Percentiles rank a stretch among this genome's conserved stretches.
These are phyloP conservation scores for Heptranchias perlo DNA, from an alignment of 2,113 vertebrate genomes.

Conservation along the genomic window DNA sequence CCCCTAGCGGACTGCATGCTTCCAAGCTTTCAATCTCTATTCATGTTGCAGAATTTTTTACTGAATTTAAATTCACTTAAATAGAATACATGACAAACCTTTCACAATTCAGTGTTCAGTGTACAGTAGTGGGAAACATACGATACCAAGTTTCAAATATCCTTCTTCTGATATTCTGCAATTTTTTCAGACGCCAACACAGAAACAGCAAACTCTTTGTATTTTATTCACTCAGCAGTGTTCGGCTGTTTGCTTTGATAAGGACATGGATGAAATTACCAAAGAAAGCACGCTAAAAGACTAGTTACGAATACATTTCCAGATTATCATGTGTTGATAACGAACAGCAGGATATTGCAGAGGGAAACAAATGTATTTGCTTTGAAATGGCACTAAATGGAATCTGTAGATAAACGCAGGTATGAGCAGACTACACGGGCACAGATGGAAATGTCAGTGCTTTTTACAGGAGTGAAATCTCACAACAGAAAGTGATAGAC, in stretches of 20 bases:
- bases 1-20: neutral
- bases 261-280: slow-evolving; percentile 33
- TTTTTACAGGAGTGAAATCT: neutral
- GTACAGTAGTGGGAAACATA: neutral
- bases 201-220: neutral
- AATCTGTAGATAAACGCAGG: neutral
- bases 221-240: neutral
- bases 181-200: neutral
- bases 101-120: neutral
- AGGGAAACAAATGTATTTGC: neutral
- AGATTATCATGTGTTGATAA: slow-evolving; percentile 23
- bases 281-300: neutral
- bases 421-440: too few species aligned
- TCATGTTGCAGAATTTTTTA: neutral
- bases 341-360: slow-evolving; percentile 27
- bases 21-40: neutral
- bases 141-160: neutral
- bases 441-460: slow-evolving; percentile 20
- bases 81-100: neutral
- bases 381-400: slow-evolving; percentile 24
- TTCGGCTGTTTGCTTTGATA: slow-evolving; percentile 26
- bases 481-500: neutral
- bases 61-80: neutral
- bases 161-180: neutral
- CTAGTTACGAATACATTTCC: neutral